Evolutionary conservation across 2,888 invertebrate species (phyloP).

Genomic region (Drosophila barbarae): DNA sequence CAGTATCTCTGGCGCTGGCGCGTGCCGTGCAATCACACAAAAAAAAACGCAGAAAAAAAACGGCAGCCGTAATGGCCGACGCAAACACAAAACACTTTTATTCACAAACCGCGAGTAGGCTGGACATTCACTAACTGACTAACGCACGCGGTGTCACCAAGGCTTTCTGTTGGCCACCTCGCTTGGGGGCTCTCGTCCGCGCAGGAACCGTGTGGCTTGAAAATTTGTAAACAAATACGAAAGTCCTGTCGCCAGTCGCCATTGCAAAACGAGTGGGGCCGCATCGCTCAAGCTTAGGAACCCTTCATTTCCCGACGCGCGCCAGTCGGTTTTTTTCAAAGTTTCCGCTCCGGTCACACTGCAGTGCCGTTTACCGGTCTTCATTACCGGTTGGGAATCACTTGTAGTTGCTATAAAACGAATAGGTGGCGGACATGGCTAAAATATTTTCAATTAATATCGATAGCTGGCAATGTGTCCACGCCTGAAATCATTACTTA

Average conservation of each 20-base stretch:
- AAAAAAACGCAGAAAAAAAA: conserved; percentile 4
- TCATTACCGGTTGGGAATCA: too few relatives aligned
- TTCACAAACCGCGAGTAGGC: conserved; percentile 12
- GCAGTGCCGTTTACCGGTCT: too few relatives aligned
- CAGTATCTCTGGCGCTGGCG: background rate
- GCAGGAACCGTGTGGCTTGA: conserved; percentile 23
- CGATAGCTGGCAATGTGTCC: background rate
- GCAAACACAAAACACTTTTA: too few relatives aligned
- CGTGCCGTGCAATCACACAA: conserved; percentile 29
- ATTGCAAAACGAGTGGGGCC: too few relatives aligned
- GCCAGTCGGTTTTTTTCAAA: too few relatives aligned
- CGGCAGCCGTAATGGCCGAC: too few relatives aligned
- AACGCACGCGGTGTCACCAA: conserved; percentile 16
- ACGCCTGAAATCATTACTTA: background rate
- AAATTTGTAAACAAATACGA: conserved; percentile 4
- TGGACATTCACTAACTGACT: conserved; percentile 15
- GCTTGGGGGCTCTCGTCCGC: conserved; percentile 11
- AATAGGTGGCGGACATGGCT: background rate
- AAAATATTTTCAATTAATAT: background rate
- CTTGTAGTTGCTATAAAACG: background rate
- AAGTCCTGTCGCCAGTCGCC: too few relatives aligned
- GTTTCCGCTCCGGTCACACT: too few relatives aligned
- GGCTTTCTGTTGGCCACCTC: background rate
- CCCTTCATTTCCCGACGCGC: too few relatives aligned
- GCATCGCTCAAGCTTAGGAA: too few relatives aligned